phyloP scores from a whole-genome alignment of 2,888 invertebrate species.

The Crepidodera aurea region DNA sequence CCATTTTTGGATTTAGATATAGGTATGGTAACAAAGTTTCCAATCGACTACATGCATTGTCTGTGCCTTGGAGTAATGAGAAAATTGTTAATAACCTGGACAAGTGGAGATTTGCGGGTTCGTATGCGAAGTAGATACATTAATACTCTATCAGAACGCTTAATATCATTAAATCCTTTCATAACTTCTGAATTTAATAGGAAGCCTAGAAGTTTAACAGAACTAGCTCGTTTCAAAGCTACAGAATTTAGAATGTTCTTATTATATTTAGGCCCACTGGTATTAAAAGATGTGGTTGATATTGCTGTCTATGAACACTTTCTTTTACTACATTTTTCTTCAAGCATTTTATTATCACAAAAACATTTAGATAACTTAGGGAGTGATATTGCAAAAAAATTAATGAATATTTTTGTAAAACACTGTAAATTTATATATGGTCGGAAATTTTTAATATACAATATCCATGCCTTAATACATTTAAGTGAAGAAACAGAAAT shows the following conservation, averaged over 20 bases:
- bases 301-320: slow-evolving; percentile 23
- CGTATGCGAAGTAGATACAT: slow-evolving; percentile 13
- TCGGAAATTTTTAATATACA: slow-evolving; percentile 21
- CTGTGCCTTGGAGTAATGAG: slow-evolving; percentile 28
- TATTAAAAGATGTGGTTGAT: slow-evolving; percentile 13
- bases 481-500: slow-evolving; percentile 18
- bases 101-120: slow-evolving; percentile 10
- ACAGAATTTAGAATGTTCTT: slow-evolving; percentile 25
- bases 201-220: slow-evolving; percentile 24
- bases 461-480: slow-evolving; percentile 26
- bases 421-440: slow-evolving; percentile 24
- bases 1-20: slow-evolving; percentile 27
- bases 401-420: slow-evolving; percentile 16
- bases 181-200: slow-evolving; percentile 27
- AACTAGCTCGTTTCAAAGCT: slow-evolving; percentile 26
- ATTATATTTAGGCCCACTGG: slow-evolving; percentile 19
- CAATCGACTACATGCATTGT: slow-evolving; percentile 34
- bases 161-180: slow-evolving; percentile 11
- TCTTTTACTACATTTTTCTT: slow-evolving; percentile 22
- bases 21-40: slow-evolving; percentile 30
- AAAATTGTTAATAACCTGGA: slow-evolving; percentile 31
- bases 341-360: slow-evolving; percentile 5
- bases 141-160: slow-evolving; percentile 15
- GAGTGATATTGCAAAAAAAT: slow-evolving; percentile 6
- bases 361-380: neutral